These are phyloP conservation scores for Acarapis woodi DNA, from an alignment of 1,140 invertebrate genomes.

Conservation along the genomic window DNA sequence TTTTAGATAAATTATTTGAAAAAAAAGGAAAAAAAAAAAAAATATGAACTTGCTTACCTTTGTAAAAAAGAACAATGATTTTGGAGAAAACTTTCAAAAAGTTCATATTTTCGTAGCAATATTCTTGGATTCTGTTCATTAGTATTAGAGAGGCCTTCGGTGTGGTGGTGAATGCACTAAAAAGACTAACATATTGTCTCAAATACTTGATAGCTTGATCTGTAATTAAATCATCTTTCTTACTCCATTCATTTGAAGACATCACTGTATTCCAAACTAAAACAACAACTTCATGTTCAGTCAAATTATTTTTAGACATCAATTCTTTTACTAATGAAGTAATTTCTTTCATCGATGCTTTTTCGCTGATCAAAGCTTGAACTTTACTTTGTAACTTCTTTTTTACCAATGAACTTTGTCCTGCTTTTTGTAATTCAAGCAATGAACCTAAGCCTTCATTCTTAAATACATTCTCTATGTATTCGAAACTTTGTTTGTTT, in stretches of 20 bases:
- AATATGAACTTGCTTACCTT: constrained; percentile 27
- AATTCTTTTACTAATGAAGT: constrained; percentile 53
- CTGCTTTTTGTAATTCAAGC: constrained; percentile 13
- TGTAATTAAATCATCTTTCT: constrained; percentile 80
- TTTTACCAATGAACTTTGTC: constrained; percentile 49
- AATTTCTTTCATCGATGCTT: constrained; percentile 45
- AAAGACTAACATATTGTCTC: constrained; percentile 46
- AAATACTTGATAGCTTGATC: constrained; percentile 76
- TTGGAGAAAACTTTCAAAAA: constrained; percentile 96
- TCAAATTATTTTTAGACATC: constrained; percentile 42
- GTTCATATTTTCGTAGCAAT: constrained; percentile 93
- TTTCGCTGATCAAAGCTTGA: constrained; percentile 48
- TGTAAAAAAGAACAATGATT: constrained; percentile 81
- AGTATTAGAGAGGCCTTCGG: constrained; percentile 56
- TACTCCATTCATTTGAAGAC: constrained; percentile 84
- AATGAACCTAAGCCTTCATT: constrained; percentile 11
- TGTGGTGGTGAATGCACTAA: constrained; percentile 47
- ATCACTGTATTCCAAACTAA: constrained; percentile 68
- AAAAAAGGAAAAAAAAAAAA: constrained; percentile 16
- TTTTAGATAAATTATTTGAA: constrained; percentile 47
- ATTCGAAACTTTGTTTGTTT: constrained; percentile 11
- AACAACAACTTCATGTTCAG: constrained; percentile 56
- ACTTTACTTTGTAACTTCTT: constrained; percentile 41
- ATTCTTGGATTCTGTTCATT: constrained; percentile 72
- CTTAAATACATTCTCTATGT: constrained; percentile 11